Evolutionary conservation across 2,888 invertebrate species (phyloP).

Genomic region (Ariolimax columbianus): DNA sequence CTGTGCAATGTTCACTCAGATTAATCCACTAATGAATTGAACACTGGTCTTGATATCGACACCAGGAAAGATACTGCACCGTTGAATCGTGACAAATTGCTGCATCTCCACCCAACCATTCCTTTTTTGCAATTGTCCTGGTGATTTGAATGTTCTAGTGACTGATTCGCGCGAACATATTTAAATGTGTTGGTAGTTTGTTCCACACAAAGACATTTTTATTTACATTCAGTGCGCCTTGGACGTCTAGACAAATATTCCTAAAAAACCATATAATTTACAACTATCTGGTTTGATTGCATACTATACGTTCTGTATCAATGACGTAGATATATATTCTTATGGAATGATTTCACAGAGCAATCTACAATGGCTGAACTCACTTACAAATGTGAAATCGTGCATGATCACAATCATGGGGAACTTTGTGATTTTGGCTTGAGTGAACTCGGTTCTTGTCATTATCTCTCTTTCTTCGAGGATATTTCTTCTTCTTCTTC

Average conservation of each 20-base stretch:
- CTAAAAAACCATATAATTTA: not conserved
- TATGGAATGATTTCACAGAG: no score
- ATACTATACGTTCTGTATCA: no score
- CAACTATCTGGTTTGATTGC: not conserved
- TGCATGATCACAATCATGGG: no score
- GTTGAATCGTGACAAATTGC: not conserved
- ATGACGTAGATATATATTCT: no score
- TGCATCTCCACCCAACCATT: not conserved
- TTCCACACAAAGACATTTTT: not conserved
- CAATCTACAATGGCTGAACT: no score
- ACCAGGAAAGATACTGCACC: not conserved
- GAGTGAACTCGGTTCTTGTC: no score
- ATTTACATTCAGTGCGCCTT: not conserved
- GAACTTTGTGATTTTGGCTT: no score
- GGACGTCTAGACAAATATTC: not conserved
- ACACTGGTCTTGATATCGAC: not conserved
- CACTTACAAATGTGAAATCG: no score
- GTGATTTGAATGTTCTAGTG: conserved; percentile 15
- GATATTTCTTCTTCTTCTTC: not conserved
- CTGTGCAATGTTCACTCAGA: not conserved
- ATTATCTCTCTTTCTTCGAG: not conserved
- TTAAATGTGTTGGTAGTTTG: conserved; percentile 1
- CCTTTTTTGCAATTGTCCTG: not conserved
- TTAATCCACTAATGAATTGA: not conserved
- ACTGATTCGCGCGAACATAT: not conserved